Conservation (phyloP, 2,888 invertebrate species). For the Nomada ruficornis region DNA sequence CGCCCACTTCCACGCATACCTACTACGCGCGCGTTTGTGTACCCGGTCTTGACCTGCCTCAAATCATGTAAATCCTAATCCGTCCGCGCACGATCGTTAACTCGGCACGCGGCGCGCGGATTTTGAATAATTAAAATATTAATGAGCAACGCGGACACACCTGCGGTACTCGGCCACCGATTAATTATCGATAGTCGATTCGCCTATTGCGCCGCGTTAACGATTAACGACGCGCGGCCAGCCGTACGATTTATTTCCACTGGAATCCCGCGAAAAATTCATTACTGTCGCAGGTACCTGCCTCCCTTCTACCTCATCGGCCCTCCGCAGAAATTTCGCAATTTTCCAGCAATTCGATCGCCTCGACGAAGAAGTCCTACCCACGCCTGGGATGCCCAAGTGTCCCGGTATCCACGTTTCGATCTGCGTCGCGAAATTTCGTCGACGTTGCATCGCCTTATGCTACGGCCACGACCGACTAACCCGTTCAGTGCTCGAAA, state of each 20-base stretch:
- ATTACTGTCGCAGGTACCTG: constrained; percentile 2
- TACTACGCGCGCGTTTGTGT: constrained; percentile 33
- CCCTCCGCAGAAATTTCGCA: constrained; percentile 10
- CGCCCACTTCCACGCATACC: constrained; percentile 61
- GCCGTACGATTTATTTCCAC: constrained; percentile 59
- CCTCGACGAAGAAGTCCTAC: no score
- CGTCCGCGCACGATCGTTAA: constrained; percentile 38
- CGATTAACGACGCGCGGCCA: constrained; percentile 62
- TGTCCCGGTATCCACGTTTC: neutral
- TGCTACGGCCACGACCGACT: constrained; percentile 51
- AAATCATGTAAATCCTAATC: constrained; percentile 72
- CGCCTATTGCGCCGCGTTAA: constrained; percentile 69
- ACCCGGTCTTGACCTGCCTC: constrained; percentile 74
- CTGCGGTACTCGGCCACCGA: constrained; percentile 56
- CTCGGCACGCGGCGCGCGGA: constrained; percentile 6
- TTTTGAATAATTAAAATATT: constrained; percentile 72
- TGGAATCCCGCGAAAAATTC: constrained; percentile 55
- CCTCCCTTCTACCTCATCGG: no score
- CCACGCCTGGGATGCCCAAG: no score
- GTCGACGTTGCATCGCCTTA: constrained; percentile 29
- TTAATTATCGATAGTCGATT: constrained; percentile 69
- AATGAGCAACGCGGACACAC: constrained; percentile 63
- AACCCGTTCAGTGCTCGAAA: constrained; percentile 72
- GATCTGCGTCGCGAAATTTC: constrained; percentile 48
- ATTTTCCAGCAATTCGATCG: no score